Evolutionary conservation across 2,888 invertebrate species (phyloP), one percentile per base, ranked within the genome.

Genomic region (Archaeoteleia sp.): DNA sequence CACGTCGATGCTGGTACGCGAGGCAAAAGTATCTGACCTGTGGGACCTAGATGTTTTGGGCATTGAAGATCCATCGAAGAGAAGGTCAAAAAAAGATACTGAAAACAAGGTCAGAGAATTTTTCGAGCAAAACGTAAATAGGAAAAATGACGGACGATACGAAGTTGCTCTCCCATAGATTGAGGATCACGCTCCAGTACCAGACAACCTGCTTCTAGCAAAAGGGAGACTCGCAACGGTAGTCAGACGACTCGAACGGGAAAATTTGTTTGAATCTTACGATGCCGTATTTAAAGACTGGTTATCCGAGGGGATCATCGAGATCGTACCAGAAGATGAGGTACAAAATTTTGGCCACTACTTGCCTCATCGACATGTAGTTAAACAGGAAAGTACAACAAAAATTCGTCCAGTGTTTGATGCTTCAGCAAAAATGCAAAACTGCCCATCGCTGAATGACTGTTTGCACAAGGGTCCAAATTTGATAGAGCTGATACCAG

Each of bases 81-180:
- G 30, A 1, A 39, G 55, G 25, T 15, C 60, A 0, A 63, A 51
- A 35, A 25, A 46, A 5, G 61, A 61, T 12, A 46, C 43, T 10
- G 66, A 71, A 1, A 27, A 62, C 1, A 63, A 45, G 0, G 65
- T 70, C 0, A 55, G 53, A 37, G 42, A 76, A 7, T 53, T 69
- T 15, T 75, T 79, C 40, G 4, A 39, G 6, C 20, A 75, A 12
- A 79, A 77, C 0, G 74, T 77, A 0, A 60, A 23, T 1, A 46
- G 23, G 0, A 53, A 39, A 2, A 1, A 10, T 1, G 42, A 60
- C 0, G 76, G 77, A 1, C 67, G 81, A 0, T 84, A 79, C 65
- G 78, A 78, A 49, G 77, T 83, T 0, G 37, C 54, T 7, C 54
- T 83, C 6, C 82, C 82, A 7, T 82, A 78, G 78, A 61, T 71